phyloP scores from a whole-genome alignment of 2,113 vertebrate genomes.

The Globicephala melas region DNA sequence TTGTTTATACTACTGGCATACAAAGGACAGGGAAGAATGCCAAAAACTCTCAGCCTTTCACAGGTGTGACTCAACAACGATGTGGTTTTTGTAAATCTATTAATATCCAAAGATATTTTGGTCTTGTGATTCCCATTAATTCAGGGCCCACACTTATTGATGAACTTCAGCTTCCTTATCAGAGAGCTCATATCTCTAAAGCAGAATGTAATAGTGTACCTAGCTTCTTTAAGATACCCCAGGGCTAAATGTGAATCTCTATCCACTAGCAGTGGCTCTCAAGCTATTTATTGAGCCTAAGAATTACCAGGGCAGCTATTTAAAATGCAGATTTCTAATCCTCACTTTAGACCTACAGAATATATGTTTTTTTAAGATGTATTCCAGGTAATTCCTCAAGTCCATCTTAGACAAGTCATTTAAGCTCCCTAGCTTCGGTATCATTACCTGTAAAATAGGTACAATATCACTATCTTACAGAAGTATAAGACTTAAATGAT shows the following conservation, averaged over 20 bases:
- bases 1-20: neutral
- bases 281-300: neutral
- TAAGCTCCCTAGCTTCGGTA: neutral
- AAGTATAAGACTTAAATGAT: neutral
- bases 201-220: neutral
- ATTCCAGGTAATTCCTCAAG: neutral
- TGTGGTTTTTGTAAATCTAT: neutral
- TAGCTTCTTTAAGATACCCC: neutral
- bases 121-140: slow-evolving; percentile 3
- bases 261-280: neutral
- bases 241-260: neutral
- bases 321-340: neutral
- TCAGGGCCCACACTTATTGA: neutral
- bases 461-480: neutral
- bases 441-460: neutral
- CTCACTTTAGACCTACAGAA: neutral
- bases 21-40: neutral
- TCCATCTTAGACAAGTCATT: neutral
- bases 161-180: neutral
- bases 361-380: neutral
- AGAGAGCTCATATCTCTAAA: neutral
- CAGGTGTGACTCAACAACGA: neutral
- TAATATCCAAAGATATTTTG: neutral
- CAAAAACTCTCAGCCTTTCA: neutral
- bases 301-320: neutral